These are phyloP conservation scores for Zophobas atratus DNA, from an alignment of 1,140 invertebrate genomes.

Conservation along the genomic window DNA sequence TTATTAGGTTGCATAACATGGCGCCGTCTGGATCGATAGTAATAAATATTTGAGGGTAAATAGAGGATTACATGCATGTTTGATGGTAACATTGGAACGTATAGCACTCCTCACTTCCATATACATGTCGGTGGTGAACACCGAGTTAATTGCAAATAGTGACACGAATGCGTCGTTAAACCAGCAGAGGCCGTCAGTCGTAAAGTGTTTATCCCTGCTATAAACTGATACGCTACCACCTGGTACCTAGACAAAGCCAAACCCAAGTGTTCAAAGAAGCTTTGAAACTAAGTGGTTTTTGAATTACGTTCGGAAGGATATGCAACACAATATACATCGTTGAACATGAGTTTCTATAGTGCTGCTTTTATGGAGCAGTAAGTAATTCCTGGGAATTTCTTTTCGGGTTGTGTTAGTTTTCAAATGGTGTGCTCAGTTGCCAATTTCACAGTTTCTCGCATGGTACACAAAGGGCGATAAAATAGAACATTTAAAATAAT, in stretches of 20 bases:
- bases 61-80: constrained; percentile 31
- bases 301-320: too few species aligned
- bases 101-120: neutral
- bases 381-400: too few species aligned
- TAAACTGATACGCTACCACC: constrained; percentile 55
- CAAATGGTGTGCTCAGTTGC: too few species aligned
- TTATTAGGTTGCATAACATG: neutral
- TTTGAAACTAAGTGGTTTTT: too few species aligned
- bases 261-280: constrained; percentile 14
- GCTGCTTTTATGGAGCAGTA: too few species aligned
- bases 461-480: too few species aligned
- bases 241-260: constrained; percentile 45
- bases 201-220: constrained; percentile 56
- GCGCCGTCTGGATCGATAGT: constrained; percentile 12
- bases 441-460: too few species aligned
- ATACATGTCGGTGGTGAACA: constrained; percentile 15
- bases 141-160: constrained; percentile 55
- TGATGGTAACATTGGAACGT: constrained; percentile 23
- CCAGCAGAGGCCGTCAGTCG: constrained; percentile 54
- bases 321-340: too few species aligned
- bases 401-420: too few species aligned
- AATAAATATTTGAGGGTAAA: constrained; percentile 32
- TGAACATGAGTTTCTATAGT: too few species aligned
- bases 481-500: too few species aligned
- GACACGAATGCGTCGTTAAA: constrained; percentile 55